Conservation (phyloP, 2,888 invertebrate genomes). For the Mesorhabditis belari region DNA sequence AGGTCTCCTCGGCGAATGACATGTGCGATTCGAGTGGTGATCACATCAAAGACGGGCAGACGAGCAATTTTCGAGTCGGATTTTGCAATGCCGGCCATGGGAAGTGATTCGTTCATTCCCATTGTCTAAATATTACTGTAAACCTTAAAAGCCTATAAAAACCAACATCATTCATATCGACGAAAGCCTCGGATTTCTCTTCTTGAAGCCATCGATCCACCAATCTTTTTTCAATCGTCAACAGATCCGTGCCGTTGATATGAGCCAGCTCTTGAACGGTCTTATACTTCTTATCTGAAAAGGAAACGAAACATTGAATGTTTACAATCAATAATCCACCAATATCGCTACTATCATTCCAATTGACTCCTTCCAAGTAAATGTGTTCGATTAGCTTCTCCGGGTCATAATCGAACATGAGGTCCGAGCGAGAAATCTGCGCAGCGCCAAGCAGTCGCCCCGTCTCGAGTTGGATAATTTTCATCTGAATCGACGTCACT, state of each 20-base stretch:
- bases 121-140: neutral
- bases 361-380: slow-evolving; percentile 26
- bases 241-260: neutral
- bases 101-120: neutral
- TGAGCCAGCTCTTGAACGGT: neutral
- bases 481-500: neutral
- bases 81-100: neutral
- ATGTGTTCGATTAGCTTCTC: slow-evolving; percentile 24
- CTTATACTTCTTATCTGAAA: neutral
- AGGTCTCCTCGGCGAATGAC: neutral
- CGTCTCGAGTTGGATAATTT: neutral
- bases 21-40: neutral
- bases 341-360: slow-evolving; percentile 23
- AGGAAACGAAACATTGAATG: neutral
- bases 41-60: neutral
- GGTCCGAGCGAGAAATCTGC: slow-evolving; percentile 14
- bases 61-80: neutral
- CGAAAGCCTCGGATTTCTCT: neutral
- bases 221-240: neutral
- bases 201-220: neutral
- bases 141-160: neutral
- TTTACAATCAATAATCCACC: slow-evolving; percentile 4
- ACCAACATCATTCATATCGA: slow-evolving; percentile 20
- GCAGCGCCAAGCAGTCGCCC: neutral
- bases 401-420: slow-evolving; percentile 18